These are phyloP conservation scores for Ceratina japonica DNA, from an alignment of 1,140 invertebrate species.

Conservation along the genomic window DNA sequence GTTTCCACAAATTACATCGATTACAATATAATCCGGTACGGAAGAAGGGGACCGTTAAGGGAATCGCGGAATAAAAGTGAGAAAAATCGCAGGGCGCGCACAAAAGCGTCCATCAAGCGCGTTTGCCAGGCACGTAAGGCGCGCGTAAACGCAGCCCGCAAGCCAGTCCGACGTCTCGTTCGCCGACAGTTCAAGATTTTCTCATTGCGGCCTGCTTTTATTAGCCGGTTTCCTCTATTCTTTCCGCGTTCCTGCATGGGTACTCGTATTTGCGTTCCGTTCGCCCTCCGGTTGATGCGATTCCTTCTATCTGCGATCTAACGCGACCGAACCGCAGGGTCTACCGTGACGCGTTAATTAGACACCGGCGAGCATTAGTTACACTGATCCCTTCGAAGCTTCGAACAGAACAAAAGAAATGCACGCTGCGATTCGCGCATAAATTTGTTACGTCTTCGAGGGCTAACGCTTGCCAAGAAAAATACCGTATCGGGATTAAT, in stretches of 20 bases:
- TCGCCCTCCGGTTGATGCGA: constrained; percentile 23
- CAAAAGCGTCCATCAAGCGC: constrained; percentile 14
- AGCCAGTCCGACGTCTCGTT: constrained; percentile 10
- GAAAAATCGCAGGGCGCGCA: constrained; percentile 41
- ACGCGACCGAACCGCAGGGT: constrained; percentile 30
- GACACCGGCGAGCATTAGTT: background rate
- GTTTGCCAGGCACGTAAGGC: constrained; percentile 31
- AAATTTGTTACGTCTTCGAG: constrained; percentile 3
- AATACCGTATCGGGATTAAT: constrained; percentile 23
- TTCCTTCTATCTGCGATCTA: constrained; percentile 42
- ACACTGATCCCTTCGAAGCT: background rate
- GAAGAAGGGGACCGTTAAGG: constrained; percentile 38
- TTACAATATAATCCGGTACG: constrained; percentile 56
- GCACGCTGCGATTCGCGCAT: background rate
- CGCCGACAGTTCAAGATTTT: constrained; percentile 63
- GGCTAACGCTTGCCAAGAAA: constrained; percentile 1
- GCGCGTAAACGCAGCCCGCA: constrained; percentile 36
- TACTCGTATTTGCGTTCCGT: background rate
- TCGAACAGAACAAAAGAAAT: constrained; percentile 7
- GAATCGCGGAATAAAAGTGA: constrained; percentile 44
- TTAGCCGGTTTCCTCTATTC: constrained; percentile 49
- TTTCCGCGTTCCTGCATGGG: constrained; percentile 18
- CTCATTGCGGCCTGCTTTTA: constrained; percentile 64
- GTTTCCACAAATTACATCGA: constrained; percentile 61
- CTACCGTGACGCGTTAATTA: constrained; percentile 33